A percentile compares a stretch with the other conserved stretches of the same genome.
Evolutionary conservation across 92 coral and sea anemone species (phyloP).

Genomic region (Nematostella vectensis): DNA sequence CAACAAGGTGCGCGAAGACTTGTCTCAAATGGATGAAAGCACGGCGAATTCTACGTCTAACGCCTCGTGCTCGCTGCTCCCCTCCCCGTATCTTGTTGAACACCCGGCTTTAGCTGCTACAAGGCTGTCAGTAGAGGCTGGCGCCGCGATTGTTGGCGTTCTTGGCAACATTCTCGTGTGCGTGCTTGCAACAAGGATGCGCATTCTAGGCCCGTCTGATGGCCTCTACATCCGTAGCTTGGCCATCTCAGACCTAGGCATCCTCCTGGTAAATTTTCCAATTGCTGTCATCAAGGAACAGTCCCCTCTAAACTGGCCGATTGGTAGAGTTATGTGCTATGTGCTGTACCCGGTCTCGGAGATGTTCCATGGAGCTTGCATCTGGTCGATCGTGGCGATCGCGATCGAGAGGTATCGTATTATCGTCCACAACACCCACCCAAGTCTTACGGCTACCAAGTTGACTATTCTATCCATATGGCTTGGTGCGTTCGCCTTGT

Average conservation of each 20-base stretch:
- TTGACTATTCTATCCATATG: conserved; percentile 47
- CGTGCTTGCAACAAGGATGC: conserved; percentile 27
- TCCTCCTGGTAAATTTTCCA: conserved; percentile 59
- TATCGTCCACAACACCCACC: conserved; percentile 6
- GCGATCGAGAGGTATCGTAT: conserved; percentile 62
- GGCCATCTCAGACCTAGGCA: conserved; percentile 80
- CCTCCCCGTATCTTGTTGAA: conserved; percentile 22
- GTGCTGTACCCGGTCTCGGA: conserved; percentile 66
- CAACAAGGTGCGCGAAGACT: too few relatives aligned
- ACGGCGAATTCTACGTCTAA: background rate
- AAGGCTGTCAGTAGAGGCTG: conserved; percentile 39
- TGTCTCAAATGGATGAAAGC: too few relatives aligned
- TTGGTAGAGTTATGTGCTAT: conserved; percentile 58
- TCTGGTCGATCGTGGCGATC: conserved; percentile 86
- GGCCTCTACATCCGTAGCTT: conserved; percentile 65
- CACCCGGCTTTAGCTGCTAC: conserved; percentile 27
- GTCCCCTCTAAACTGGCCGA: conserved; percentile 58
- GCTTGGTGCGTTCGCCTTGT: conserved; percentile 54
- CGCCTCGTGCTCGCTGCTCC: background rate
- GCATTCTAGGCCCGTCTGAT: conserved; percentile 33
- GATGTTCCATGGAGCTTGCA: conserved; percentile 72
- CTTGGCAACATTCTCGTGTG: conserved; percentile 61
- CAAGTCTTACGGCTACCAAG: conserved; percentile 5
- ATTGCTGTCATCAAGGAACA: conserved; percentile 65
- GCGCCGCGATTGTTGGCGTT: conserved; percentile 62